Evolutionary conservation across 1,140 invertebrate genomes (phyloP).

Genomic region (Branchinecta lynchi): DNA sequence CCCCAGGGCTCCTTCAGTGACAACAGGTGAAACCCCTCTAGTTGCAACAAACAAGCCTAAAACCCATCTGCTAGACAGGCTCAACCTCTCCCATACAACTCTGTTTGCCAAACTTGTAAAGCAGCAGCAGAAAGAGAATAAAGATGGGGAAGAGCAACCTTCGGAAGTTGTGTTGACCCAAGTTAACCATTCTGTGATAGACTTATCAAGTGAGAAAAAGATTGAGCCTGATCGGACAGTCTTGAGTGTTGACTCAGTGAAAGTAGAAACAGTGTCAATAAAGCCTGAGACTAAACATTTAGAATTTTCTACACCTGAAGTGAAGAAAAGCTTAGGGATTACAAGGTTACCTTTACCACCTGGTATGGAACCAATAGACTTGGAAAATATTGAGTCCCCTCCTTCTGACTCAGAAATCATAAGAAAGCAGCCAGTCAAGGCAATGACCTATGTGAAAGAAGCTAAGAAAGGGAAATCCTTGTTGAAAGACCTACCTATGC

Average conservation of each 20-base stretch:
- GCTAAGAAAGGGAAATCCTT: conserved; percentile 32
- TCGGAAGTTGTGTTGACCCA: not conserved
- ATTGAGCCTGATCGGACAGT: not conserved
- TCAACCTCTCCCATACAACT: not conserved
- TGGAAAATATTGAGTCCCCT: conserved; percentile 55
- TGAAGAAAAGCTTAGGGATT: conserved; percentile 13
- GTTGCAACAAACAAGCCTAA: not conserved
- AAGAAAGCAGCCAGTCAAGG: conserved; percentile 32
- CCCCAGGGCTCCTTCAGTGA: not conserved
- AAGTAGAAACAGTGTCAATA: not conserved
- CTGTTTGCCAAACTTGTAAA: conserved; percentile 7
- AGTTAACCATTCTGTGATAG: not conserved
- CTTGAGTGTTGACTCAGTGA: not conserved
- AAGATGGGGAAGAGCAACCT: not conserved
- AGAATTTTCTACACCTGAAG: not conserved
- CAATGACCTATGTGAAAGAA: conserved; percentile 36
- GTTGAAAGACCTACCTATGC: conserved; percentile 72
- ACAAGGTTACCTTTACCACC: conserved; percentile 56
- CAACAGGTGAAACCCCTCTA: not conserved
- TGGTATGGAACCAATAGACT: conserved; percentile 38
- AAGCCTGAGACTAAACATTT: not conserved
- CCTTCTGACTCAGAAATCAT: conserved; percentile 42
- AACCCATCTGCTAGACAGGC: not conserved
- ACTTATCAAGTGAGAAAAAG: too few species aligned
- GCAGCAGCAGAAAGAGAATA: not conserved